These are phyloP conservation scores for Phyllostomus hastatus DNA, from an alignment of 2,113 vertebrate genomes.

Conservation along the genomic window DNA sequence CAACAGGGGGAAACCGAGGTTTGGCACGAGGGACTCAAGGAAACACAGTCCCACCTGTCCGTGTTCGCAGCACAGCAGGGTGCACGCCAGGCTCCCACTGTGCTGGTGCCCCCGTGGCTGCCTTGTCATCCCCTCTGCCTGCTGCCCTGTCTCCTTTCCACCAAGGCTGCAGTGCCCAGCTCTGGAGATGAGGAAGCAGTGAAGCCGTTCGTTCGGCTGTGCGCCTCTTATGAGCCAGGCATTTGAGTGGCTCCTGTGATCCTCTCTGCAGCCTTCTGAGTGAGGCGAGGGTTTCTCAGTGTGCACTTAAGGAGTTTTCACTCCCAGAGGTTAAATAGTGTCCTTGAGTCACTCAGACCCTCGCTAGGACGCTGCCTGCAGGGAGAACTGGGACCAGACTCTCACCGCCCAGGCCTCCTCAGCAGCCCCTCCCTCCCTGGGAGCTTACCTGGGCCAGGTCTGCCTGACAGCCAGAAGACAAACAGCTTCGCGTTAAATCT, in stretches of 20 bases:
- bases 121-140: background rate
- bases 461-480: constrained; percentile 78
- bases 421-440: background rate
- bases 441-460: background rate
- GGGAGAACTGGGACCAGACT: background rate
- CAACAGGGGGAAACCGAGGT: background rate
- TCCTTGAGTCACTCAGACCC: background rate
- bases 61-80: background rate
- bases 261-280: background rate
- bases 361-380: no score
- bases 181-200: background rate
- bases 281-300: background rate
- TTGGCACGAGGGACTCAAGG: background rate
- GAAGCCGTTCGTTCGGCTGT: rapidly evolving
- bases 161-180: background rate
- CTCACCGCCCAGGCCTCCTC: background rate
- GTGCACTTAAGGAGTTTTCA: background rate
- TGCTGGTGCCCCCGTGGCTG: rapidly evolving
- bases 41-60: rapidly evolving
- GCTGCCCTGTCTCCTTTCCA: background rate
- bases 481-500: constrained; percentile 80
- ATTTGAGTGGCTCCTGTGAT: background rate
- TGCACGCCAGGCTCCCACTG: rapidly evolving
- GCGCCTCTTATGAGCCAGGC: background rate
- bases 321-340: background rate